A percentile compares a stretch with the other conserved stretches of the same genome.
These are phyloP conservation scores for Drosophila melanogaster DNA, from an alignment of 1,140 invertebrate genomes.

Conservation along the genomic window DNA sequence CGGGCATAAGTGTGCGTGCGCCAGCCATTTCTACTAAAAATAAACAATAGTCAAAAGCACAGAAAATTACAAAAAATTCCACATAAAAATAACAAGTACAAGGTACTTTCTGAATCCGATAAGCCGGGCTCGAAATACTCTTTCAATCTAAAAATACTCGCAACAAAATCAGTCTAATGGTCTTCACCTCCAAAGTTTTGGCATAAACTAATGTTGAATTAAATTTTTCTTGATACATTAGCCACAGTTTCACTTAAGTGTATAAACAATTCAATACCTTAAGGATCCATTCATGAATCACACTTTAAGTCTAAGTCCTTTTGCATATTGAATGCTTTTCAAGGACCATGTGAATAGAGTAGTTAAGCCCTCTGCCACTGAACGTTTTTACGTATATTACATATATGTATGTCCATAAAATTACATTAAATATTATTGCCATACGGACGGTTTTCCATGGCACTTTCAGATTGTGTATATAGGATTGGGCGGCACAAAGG, in stretches of 20 bases:
- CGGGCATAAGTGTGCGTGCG: slow-evolving; percentile 30
- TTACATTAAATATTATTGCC: slow-evolving; percentile 61
- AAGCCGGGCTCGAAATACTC: background rate
- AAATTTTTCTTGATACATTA: too few relatives aligned
- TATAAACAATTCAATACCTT: background rate
- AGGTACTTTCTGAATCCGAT: background rate
- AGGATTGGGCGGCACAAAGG: slow-evolving; percentile 36
- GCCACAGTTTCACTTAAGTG: background rate
- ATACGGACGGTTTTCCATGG: slow-evolving; percentile 10
- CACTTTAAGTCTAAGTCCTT: slow-evolving; percentile 14
- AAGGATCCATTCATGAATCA: slow-evolving; percentile 6
- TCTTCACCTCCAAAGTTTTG: too few relatives aligned
- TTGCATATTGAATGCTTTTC: slow-evolving; percentile 11
- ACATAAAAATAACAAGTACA: slow-evolving; percentile 6
- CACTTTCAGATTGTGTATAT: slow-evolving; percentile 8
- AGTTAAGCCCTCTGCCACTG: slow-evolving; percentile 14
- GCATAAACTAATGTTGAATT: too few relatives aligned
- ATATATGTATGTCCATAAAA: slow-evolving; percentile 35
- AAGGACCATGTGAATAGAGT: slow-evolving; percentile 13
- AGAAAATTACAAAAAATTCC: slow-evolving; percentile 29
- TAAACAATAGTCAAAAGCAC: slow-evolving; percentile 62
- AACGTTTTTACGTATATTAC: background rate
- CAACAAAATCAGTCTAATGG: background rate
- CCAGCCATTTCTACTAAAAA: slow-evolving; percentile 61
- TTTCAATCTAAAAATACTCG: background rate